Conservation (phyloP, 2,797 vertebrate species). For the Tapirus indicus region DNA sequence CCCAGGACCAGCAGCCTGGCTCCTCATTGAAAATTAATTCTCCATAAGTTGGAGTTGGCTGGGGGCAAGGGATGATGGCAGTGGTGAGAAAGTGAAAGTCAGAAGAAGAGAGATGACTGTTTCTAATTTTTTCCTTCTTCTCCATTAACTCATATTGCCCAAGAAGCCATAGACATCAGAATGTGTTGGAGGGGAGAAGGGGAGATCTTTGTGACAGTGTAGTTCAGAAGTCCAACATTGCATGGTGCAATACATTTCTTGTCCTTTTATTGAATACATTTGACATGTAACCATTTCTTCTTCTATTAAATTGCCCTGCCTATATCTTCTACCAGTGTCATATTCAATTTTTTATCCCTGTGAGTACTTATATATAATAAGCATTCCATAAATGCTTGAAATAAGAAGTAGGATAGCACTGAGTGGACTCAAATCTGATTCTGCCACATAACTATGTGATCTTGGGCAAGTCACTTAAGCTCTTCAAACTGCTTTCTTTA, state of each 20-base stretch:
- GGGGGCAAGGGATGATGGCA: not conserved
- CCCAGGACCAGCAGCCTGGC: not conserved
- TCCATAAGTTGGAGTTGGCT: not conserved
- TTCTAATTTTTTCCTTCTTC: not conserved
- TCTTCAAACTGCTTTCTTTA: not conserved
- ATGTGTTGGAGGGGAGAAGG: not conserved
- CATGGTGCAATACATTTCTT: not conserved
- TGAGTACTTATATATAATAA: not conserved
- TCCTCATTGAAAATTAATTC: not conserved
- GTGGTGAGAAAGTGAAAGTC: not conserved
- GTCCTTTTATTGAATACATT: not conserved
- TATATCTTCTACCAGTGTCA: not conserved
- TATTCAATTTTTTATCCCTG: not conserved
- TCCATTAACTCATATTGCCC: not conserved
- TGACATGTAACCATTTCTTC: not conserved
- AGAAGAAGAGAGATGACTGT: not conserved
- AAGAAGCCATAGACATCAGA: not conserved
- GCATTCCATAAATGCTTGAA: not conserved
- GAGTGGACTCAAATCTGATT: not conserved
- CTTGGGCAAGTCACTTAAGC: constrained; percentile 6
- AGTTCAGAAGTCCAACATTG: not conserved
- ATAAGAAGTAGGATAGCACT: not conserved
- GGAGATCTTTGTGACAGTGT: not conserved
- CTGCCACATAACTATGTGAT: not conserved
- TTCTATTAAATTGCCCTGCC: not conserved